Percentiles rank a stretch among this genome's conserved stretches.
Evolutionary conservation across 2,113 vertebrate genomes (phyloP).

Genomic region (Ivindomyrus marchei): DNA sequence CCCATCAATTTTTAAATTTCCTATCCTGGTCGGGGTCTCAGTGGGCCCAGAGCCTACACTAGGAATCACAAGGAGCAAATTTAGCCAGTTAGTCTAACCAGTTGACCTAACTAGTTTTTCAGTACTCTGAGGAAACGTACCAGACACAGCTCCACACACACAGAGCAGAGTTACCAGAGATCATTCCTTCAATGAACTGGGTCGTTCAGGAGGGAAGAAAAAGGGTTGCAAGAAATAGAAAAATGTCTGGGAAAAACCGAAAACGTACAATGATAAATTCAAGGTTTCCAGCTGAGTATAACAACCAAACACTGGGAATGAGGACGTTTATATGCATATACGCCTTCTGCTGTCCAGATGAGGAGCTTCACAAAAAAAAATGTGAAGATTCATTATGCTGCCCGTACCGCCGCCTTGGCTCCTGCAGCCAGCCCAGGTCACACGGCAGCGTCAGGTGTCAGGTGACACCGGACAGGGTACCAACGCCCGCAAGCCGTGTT

Average conservation of each 20-base stretch:
- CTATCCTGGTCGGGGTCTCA: not conserved
- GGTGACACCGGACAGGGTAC: not conserved
- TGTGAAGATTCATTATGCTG: not conserved
- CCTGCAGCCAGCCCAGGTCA: not conserved
- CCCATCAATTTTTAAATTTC: not conserved
- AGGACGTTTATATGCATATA: not conserved
- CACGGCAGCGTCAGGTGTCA: not conserved
- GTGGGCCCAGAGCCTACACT: not conserved
- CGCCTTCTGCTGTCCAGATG: not conserved
- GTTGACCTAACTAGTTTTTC: not conserved
- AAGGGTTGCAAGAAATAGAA: not conserved
- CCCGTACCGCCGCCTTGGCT: not conserved
- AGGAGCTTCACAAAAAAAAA: not conserved
- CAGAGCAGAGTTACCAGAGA: not conserved
- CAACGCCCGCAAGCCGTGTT: not conserved
- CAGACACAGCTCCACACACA: not conserved
- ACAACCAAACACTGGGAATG: not conserved
- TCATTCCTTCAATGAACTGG: not conserved
- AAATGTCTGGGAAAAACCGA: not conserved
- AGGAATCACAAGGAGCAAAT: not conserved
- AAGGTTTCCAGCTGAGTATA: not conserved
- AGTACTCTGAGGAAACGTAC: not conserved
- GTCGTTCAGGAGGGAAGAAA: not conserved
- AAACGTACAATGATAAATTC: not conserved
- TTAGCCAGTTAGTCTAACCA: not conserved